These are phyloP conservation scores for Metellina segmentata DNA, from an alignment of 2,888 invertebrate species.

Conservation along the genomic window DNA sequence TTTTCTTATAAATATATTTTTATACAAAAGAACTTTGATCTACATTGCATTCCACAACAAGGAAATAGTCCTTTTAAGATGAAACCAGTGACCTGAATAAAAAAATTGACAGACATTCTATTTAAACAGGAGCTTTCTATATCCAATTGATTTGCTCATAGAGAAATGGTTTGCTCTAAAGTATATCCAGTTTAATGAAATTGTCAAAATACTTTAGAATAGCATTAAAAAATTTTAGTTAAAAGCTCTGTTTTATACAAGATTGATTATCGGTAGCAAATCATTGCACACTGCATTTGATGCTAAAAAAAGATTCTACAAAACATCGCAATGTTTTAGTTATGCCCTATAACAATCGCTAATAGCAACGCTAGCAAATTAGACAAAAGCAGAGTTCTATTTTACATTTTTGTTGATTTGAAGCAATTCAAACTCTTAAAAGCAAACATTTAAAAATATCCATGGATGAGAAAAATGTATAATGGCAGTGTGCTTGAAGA, in stretches of 20 bases:
- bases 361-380: neutral
- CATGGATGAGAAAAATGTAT: slow-evolving; percentile 8
- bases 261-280: neutral
- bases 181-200: neutral
- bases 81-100: too few species aligned
- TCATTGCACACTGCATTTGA: neutral
- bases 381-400: neutral
- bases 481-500: slow-evolving; percentile 33
- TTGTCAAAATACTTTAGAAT: neutral
- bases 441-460: neutral
- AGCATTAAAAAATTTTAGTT: neutral
- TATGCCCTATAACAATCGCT: neutral
- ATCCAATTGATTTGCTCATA: neutral
- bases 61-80: too few species aligned
- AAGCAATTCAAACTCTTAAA: slow-evolving; percentile 1
- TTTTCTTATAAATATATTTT: slow-evolving; percentile 56
- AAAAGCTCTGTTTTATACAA: neutral
- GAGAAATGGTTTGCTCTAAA: neutral
- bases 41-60: slow-evolving; percentile 34
- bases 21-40: slow-evolving; percentile 61
- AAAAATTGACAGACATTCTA: neutral
- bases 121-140: neutral
- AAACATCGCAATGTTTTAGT: neutral
- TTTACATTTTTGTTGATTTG: neutral
- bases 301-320: neutral